A percentile compares a stretch with the other conserved stretches of the same genome.
Evolutionary conservation across 2,797 vertebrate genomes (phyloP).

Genomic region (Falco rusticolus): DNA sequence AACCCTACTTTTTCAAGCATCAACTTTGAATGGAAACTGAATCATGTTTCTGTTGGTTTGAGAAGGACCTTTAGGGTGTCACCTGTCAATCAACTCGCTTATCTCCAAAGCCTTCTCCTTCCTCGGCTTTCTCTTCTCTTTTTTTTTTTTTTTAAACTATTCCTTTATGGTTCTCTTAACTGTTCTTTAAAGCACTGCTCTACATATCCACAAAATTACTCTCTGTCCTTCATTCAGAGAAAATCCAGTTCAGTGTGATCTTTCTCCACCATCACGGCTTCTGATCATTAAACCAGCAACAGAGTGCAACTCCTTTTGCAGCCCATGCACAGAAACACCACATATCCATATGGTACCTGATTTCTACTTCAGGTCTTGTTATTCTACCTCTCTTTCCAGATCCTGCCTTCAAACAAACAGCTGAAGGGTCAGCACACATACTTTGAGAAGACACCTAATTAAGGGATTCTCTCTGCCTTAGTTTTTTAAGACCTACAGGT

Average conservation of each 20-base stretch:
- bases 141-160: neutral
- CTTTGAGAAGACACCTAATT: fast-evolving
- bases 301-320: neutral
- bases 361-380: neutral
- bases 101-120: neutral
- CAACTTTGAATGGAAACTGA: neutral
- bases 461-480: neutral
- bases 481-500: neutral
- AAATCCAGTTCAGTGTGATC: neutral
- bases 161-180: neutral
- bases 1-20: neutral
- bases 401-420: neutral
- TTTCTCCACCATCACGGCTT: neutral
- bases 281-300: neutral
- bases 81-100: neutral
- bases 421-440: neutral
- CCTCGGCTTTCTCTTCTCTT: neutral
- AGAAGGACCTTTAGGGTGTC: neutral
- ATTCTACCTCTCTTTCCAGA: neutral
- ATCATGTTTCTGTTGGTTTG: neutral
- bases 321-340: neutral
- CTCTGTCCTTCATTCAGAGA: neutral
- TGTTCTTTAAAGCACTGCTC: neutral
- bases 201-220: neutral
- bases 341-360: neutral